Base-by-base conservation (phyloP, 2,888 invertebrate species). In the Maniola hyperantus region DNA sequence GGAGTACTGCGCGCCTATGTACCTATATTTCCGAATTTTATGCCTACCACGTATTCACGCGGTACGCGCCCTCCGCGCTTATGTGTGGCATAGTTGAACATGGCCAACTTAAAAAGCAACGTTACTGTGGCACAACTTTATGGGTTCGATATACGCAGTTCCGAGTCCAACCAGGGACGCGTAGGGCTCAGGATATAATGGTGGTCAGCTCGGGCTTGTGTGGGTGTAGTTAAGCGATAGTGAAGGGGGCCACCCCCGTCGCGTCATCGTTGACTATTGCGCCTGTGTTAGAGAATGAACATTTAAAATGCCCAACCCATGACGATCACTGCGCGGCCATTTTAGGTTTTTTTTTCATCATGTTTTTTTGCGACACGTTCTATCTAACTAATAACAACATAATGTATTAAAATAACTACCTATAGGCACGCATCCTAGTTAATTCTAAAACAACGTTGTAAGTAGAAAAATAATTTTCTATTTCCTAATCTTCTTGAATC, bases 11-110 rank as follows among this genome's bases (percentile, higher is more conserved):
- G 78, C 79, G 78, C 75, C 81, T 84, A 84, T 78, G 77, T 84
- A 80, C 73, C 81, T 89, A 88, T 86, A 88, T 88, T 91, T 90
- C 88, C 83, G 83, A 89, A 90, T 90, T 91, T 91, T 91, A 90
- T 89, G 89, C 89, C 87, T 87, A 84, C 86, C 82, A 79, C 84
- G 83, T 71, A 63, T 63, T 63, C 63, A 71, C 69, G 60, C 65
- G 66, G 66, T 84, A 72, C 76, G 73, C 74, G 73, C 71, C 74
- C 76, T 73, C 68, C 46, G 50, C 66, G 66, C 57, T 18, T 5
- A 65, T 74, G 81, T 82, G 84, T 81, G 84, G 79, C 77, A 77
- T 85, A 87, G 88, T 88, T 88, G 73, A 78, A 74, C 70, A 72
- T 67, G 73, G 53, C 89, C 85, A 84, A 70, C 70, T 71, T 76